Base-by-base conservation (phyloP, 2,797 vertebrate species). In the Pipistrellus pygmaeus region DNA sequence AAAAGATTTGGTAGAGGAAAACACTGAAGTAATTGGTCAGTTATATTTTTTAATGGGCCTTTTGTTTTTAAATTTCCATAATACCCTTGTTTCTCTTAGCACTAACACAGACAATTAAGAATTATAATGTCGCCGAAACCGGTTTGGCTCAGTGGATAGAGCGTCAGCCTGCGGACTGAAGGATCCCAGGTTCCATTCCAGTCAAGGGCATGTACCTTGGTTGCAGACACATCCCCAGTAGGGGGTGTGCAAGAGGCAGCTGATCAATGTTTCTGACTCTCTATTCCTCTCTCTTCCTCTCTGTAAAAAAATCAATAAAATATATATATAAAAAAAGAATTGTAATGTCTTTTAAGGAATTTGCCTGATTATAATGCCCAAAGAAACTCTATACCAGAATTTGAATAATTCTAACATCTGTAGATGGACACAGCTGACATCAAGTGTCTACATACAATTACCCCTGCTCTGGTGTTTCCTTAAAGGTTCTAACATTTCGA, bases 401-500 rank as follows among this genome's bases (percentile, higher is more conserved):
- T 69, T 84, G 46, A 86, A 35, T 51, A 35, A 87, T 85, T 93
- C 32, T 71, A 53, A 71, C 15, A 38, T 6, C 12, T 76, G 64
- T 71, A 64, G 18, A 30, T 69, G 21, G 25, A 51, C 27, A 7
- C 25, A 51, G 6, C 46, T 41, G 23, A 73, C 17, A 32, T 83
- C 30, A 69, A 17, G 5, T 48, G 13, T 64, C 66, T 44, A 15
- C 11, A 10, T 25, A 64, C 23, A 62, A 11, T 60, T 85, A 51
- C 32, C 30, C 30, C 57, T 82, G 25, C 18, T 88, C 35, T 81
- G 81, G 23, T 90, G 88, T 96, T 92, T 93, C 90, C 55, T 88
- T 96, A 69, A 72, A 98, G 97, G 96, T 96, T 77, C 96, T 98
- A 62, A 96, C 98, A 3, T 98, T 98, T 87, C 78, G 53, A 60